Evolutionary conservation across 1,140 invertebrate species (phyloP).

Genomic region (Myzus persicae): DNA sequence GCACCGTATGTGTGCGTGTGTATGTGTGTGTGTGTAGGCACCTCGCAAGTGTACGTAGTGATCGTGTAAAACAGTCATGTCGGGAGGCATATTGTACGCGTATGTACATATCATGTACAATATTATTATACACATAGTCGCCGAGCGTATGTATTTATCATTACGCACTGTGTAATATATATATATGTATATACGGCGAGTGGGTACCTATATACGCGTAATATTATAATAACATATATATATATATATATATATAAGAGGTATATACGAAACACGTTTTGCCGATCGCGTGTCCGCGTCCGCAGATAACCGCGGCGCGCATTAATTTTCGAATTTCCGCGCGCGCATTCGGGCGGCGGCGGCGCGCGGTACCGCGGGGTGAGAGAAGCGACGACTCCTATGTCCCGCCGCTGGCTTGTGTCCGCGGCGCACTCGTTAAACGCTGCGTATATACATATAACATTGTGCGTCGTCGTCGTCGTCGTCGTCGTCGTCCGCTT

Average conservation of each 20-base stretch:
- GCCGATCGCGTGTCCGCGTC: slow-evolving; percentile 42
- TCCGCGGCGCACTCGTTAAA: not conserved
- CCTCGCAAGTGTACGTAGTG: not conserved
- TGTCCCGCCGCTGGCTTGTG: not conserved
- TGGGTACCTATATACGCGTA: too few relatives aligned
- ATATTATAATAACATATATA: not conserved
- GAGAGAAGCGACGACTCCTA: not conserved
- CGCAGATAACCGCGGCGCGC: slow-evolving; percentile 46
- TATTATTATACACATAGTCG: not conserved
- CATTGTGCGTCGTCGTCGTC: too few relatives aligned
- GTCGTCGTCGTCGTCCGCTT: not conserved
- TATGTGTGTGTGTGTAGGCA: too few relatives aligned
- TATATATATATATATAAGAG: not conserved
- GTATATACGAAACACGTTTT: slow-evolving; percentile 45
- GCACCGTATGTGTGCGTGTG: not conserved
- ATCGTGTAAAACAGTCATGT: slow-evolving; percentile 25
- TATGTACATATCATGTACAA: not conserved
- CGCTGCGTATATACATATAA: not conserved
- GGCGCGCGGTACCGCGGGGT: not conserved
- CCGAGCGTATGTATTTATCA: not conserved
- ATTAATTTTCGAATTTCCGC: slow-evolving; percentile 55
- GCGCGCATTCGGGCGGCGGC: not conserved
- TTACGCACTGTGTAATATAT: too few relatives aligned
- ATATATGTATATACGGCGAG: not conserved
- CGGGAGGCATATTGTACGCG: not conserved